phyloP scores from a whole-genome alignment of 1,140 invertebrate species.

The Berghia stephanieae region DNA sequence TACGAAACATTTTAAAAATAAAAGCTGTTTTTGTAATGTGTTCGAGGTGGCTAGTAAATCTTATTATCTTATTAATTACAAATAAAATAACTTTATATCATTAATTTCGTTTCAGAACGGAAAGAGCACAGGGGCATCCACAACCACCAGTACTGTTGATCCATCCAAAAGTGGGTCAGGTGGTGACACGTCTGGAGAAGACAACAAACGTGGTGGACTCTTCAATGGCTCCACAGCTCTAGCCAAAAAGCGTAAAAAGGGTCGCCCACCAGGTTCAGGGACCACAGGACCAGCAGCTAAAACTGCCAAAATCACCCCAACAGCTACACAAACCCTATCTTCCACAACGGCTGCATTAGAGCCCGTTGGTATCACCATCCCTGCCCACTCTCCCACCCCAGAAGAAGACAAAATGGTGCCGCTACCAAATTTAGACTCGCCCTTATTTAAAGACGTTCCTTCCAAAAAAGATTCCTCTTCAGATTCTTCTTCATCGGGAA shows the following conservation, averaged over 20 bases:
- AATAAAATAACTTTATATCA: neutral
- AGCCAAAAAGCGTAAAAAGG: neutral
- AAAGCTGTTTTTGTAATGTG: neutral
- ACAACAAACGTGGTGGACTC: conserved; percentile 17
- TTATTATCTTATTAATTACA: too few species aligned
- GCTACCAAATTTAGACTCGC: conserved; percentile 30
- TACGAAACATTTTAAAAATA: neutral
- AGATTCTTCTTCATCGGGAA: conserved; percentile 18
- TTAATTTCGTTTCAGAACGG: conserved; percentile 28
- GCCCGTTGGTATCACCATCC: conserved; percentile 27
- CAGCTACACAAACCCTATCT: neutral
- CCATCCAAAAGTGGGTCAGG: conserved; percentile 14
- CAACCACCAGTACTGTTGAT: conserved; percentile 3
- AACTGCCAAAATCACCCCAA: neutral
- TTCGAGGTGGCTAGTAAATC: too few species aligned
- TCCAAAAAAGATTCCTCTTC: conserved; percentile 27
- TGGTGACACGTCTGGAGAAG: conserved; percentile 27
- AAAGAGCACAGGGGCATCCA: too few species aligned
- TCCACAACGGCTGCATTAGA: conserved; percentile 8
- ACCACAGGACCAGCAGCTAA: conserved; percentile 17
- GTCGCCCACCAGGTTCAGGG: neutral
- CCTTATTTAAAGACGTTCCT: conserved; percentile 31
- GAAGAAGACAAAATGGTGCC: conserved; percentile 11
- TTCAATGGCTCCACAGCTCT: neutral
- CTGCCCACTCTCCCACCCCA: conserved; percentile 14